Conservation (phyloP, 2,113 vertebrate genomes). For the Hassar affinis region DNA sequence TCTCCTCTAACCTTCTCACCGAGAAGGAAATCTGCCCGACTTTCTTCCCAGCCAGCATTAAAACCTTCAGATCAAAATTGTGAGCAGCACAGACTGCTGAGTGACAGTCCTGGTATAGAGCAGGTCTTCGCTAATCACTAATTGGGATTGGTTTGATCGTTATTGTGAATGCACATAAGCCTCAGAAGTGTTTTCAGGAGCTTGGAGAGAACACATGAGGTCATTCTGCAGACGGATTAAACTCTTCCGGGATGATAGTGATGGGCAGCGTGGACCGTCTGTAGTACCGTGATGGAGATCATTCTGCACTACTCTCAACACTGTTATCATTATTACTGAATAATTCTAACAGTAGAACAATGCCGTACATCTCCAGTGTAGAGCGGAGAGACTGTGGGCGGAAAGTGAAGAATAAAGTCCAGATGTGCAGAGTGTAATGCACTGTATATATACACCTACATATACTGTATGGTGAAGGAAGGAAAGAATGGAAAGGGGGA, state of each 20-base stretch:
- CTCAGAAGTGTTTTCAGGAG: background rate
- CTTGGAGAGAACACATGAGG: background rate
- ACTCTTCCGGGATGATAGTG: background rate
- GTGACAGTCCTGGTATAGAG: background rate
- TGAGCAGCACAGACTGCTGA: background rate
- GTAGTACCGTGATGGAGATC: background rate
- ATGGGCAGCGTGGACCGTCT: too few relatives aligned
- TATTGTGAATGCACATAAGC: too few relatives aligned
- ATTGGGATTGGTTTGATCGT: background rate
- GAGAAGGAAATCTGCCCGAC: conserved; percentile 5
- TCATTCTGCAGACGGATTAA: too few relatives aligned
- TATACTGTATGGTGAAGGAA: too few relatives aligned
- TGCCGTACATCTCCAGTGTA: too few relatives aligned
- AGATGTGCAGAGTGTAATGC: too few relatives aligned
- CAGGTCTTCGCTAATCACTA: background rate
- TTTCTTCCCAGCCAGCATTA: background rate
- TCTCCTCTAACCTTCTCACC: conserved; percentile 4
- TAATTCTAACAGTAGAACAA: background rate
- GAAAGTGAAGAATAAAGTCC: background rate
- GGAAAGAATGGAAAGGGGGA: too few relatives aligned
- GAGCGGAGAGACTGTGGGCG: too few relatives aligned
- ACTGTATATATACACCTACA: too few relatives aligned
- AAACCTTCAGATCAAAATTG: background rate
- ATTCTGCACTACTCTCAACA: background rate
- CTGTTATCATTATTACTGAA: background rate